phyloP scores from a whole-genome alignment of 1,140 invertebrate genomes.

The Orussus abietinus region DNA sequence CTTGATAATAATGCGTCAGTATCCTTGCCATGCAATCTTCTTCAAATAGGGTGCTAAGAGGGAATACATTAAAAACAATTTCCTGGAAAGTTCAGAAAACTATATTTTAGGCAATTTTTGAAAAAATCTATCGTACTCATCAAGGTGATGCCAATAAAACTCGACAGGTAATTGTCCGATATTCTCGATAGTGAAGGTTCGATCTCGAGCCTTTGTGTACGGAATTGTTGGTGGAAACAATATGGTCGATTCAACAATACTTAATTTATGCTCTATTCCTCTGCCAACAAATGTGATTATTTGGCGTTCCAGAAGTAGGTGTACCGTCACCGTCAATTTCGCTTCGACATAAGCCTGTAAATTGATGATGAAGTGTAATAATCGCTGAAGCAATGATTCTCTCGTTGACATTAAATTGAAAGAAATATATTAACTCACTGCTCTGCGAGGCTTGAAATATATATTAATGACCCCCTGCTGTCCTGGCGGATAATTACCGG shows the following conservation, averaged over 20 bases:
- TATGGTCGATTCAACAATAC: slow-evolving; percentile 31
- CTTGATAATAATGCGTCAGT: slow-evolving; percentile 33
- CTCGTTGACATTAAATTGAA: too few relatives aligned
- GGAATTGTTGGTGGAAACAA: slow-evolving; percentile 40
- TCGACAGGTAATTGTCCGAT: slow-evolving; percentile 38
- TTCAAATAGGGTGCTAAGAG: slow-evolving; percentile 25
- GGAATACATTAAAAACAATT: slow-evolving; percentile 13
- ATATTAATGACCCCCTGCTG: slow-evolving; percentile 22
- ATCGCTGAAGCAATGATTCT: too few relatives aligned
- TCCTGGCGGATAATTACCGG: slow-evolving; percentile 13
- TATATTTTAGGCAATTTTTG: slow-evolving; percentile 1
- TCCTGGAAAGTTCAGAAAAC: slow-evolving; percentile 7
- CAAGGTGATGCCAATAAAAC: slow-evolving; percentile 48
- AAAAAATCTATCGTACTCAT: slow-evolving; percentile 34
- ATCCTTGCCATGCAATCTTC: slow-evolving; percentile 27
- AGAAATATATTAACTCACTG: too few relatives aligned
- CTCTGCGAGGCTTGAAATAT: slow-evolving; percentile 30
- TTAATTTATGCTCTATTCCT: slow-evolving; percentile 39
- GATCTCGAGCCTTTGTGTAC: slow-evolving; percentile 27
- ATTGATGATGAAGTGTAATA: too few relatives aligned
- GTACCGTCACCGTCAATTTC: slow-evolving; percentile 33
- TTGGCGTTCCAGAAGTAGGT: slow-evolving; percentile 28
- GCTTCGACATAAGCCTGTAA: slow-evolving; percentile 28
- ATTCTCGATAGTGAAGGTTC: slow-evolving; percentile 43
- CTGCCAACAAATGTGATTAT: slow-evolving; percentile 33